A percentile compares a stretch with the other conserved stretches of the same genome.
Conservation (phyloP, 2,113 vertebrate genomes). For the Hypocryptadius cinnamomeus region DNA sequence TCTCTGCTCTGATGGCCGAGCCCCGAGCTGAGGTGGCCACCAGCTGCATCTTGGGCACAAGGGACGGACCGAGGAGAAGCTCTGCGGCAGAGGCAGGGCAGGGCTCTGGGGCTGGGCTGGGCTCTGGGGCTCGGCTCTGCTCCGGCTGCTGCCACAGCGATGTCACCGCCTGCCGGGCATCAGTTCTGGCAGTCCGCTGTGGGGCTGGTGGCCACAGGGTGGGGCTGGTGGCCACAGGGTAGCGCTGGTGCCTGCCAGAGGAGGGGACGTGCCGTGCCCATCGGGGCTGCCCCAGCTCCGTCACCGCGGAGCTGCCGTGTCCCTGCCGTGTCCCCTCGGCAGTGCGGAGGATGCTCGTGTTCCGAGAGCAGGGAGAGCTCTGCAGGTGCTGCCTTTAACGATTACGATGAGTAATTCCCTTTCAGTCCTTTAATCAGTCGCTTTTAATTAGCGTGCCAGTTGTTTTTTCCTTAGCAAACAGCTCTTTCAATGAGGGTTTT, state of each 20-base stretch:
- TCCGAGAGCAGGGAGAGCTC: not conserved
- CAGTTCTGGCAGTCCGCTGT: too few relatives aligned
- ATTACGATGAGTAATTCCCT: conserved; percentile 34
- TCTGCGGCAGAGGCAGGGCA: not conserved
- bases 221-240: not conserved
- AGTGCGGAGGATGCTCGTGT: not conserved
- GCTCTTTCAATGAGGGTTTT: not conserved
- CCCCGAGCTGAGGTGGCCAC: not conserved
- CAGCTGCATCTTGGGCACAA: not conserved
- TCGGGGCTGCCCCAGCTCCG: not conserved
- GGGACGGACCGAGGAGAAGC: not conserved
- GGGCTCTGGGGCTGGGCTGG: not conserved
- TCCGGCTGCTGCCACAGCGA: not conserved
- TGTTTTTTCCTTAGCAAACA: conserved; percentile 29
- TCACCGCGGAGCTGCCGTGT: not conserved
- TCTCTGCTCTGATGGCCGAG: not conserved
- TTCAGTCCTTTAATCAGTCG: conserved; percentile 27
- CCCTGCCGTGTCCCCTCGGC: not conserved
- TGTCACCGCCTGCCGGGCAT: not conserved
- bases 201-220: not conserved
- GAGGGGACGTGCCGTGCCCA: not conserved
- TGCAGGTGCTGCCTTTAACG: conserved; percentile 29
- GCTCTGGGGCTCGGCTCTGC: not conserved
- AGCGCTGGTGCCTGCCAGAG: not conserved
- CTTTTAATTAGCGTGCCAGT: conserved; percentile 33